phyloP scores from a whole-genome alignment of 2,797 vertebrate genomes.

The Notamacropus eugenii region DNA sequence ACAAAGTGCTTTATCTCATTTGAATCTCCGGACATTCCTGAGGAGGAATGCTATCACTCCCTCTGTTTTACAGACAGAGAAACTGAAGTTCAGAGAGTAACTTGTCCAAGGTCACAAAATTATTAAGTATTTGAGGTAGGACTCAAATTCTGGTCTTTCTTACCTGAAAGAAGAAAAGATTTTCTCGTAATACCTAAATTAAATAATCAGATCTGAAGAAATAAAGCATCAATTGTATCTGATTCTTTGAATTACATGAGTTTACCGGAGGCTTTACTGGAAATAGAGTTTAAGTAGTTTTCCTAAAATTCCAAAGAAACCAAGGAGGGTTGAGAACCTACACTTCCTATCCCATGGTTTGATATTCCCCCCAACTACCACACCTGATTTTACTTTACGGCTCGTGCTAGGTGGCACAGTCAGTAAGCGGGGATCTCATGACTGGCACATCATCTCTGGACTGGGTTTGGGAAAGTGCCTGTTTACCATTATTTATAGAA shows the following conservation, averaged over 20 bases:
- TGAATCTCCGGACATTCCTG: neutral
- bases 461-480: conserved; percentile 31
- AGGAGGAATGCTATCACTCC: neutral
- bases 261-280: neutral
- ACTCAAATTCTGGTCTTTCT: neutral
- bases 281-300: neutral
- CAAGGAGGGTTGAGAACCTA: neutral
- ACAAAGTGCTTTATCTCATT: neutral
- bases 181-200: neutral
- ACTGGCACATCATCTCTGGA: neutral
- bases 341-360: neutral
- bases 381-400: neutral
- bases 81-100: neutral
- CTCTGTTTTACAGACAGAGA: neutral
- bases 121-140: neutral
- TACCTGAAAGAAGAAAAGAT: neutral
- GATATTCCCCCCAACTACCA: neutral
- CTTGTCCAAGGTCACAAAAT: neutral
- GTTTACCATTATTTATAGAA: neutral
- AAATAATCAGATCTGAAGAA: neutral
- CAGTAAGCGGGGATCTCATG: neutral
- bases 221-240: neutral
- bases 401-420: neutral
- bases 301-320: neutral
- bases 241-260: neutral